Conservation (phyloP, 2,888 invertebrate genomes). For the Cheilosia pagana region DNA sequence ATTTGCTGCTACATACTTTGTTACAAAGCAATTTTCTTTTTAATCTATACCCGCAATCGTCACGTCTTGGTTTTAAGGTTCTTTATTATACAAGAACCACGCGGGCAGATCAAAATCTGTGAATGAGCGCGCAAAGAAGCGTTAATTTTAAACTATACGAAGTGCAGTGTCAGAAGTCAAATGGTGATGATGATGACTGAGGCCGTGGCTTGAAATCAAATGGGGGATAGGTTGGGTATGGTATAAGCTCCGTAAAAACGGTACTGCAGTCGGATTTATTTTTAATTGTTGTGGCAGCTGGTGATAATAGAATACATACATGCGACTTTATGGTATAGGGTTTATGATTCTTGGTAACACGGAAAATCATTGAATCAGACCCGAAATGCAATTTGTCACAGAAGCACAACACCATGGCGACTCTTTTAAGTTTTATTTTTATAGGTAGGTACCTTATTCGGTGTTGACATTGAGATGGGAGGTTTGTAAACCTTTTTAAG, state of each 20-base stretch:
- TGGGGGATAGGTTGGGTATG: not conserved
- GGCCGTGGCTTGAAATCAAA: conserved; percentile 10
- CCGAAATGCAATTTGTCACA: conserved; percentile 41
- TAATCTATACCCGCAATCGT: conserved; percentile 53
- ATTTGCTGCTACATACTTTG: conserved; percentile 23
- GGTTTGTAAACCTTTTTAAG: conserved; percentile 4
- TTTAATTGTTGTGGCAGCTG: conserved; percentile 42
- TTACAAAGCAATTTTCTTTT: conserved; percentile 30
- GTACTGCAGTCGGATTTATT: conserved; percentile 29
- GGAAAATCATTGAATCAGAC: conserved; percentile 37
- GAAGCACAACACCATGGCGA: conserved; percentile 30
- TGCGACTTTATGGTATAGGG: conserved; percentile 4
- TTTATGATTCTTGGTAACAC: conserved; percentile 34
- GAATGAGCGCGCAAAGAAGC: conserved; percentile 29
- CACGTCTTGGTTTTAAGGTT: conserved; percentile 50
- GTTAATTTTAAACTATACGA: conserved; percentile 32
- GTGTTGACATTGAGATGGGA: conserved; percentile 11
- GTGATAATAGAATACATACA: conserved; percentile 27
- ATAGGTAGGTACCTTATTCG: conserved; percentile 2
- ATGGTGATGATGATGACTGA: conserved; percentile 22
- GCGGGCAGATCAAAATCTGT: conserved; percentile 52
- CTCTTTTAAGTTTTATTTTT: conserved; percentile 6
- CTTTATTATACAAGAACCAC: conserved; percentile 38
- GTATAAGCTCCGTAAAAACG: conserved; percentile 12
- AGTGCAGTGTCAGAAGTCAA: conserved; percentile 36